phyloP scores from a whole-genome alignment of 1,140 invertebrate species.

The Helicoverpa zea region DNA sequence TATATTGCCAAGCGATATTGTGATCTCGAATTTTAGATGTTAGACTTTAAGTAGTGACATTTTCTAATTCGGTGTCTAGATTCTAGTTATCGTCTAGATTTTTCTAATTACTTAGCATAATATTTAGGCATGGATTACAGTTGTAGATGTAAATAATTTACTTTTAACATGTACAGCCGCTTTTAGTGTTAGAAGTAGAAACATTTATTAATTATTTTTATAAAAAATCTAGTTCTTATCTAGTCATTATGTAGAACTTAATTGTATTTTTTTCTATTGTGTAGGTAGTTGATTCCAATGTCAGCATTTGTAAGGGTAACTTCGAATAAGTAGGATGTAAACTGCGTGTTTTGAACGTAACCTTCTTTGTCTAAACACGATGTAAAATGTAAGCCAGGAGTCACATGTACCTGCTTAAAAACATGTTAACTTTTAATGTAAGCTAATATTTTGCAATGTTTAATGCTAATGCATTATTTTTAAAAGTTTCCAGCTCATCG shows the following conservation, averaged over 20 bases:
- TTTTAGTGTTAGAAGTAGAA: slow-evolving; percentile 44
- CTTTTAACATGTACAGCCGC: slow-evolving; percentile 44
- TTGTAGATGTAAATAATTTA: slow-evolving; percentile 46
- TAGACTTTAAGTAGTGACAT: slow-evolving; percentile 39
- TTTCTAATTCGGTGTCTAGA: slow-evolving; percentile 38
- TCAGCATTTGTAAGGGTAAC: slow-evolving; percentile 43
- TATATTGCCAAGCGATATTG: slow-evolving; percentile 84
- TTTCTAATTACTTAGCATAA: slow-evolving; percentile 40
- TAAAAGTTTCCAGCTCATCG: slow-evolving; percentile 52
- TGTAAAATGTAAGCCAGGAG: slow-evolving; percentile 60
- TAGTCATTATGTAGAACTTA: slow-evolving; percentile 32
- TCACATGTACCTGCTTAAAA: slow-evolving; percentile 68
- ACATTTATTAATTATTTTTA: slow-evolving; percentile 50
- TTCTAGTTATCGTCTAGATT: slow-evolving; percentile 53
- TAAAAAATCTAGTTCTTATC: slow-evolving; percentile 39
- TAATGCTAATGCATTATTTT: slow-evolving; percentile 1
- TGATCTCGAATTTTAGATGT: slow-evolving; percentile 69
- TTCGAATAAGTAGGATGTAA: slow-evolving; percentile 36
- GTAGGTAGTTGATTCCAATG: slow-evolving; percentile 45
- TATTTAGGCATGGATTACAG: slow-evolving; percentile 22
- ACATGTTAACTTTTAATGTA: slow-evolving; percentile 11
- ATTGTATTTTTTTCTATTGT: slow-evolving; percentile 34
- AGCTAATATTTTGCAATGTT: slow-evolving; percentile 18
- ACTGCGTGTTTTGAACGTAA: slow-evolving; percentile 8
- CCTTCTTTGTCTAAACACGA: slow-evolving; percentile 6